Percentiles rank a stretch among this genome's conserved stretches.
Conservation (phyloP, 2,113 vertebrate genomes). For the Protobothrops mucrosquamatus region DNA sequence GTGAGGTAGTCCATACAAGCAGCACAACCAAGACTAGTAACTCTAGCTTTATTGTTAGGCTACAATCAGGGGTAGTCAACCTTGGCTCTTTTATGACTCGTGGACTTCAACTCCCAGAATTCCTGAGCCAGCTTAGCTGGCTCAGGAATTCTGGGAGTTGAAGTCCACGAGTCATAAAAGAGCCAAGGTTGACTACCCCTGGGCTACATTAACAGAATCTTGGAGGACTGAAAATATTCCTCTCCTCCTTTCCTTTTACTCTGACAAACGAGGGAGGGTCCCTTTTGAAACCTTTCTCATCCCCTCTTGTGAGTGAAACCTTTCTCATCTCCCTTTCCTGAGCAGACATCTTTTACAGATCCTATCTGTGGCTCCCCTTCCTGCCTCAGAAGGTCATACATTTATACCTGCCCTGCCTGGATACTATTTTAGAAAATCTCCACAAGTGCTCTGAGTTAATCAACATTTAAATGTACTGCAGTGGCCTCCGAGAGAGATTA, state of each 20-base stretch:
- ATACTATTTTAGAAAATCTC: no score
- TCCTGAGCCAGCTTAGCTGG: no score
- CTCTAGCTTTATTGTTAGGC: neutral
- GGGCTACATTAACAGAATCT: neutral
- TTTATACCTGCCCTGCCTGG: neutral
- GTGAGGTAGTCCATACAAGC: neutral
- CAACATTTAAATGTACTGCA: neutral
- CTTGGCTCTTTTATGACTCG: no score
- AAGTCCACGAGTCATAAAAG: no score
- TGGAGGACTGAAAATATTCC: neutral
- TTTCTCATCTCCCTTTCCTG: neutral
- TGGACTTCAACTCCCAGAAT: no score
- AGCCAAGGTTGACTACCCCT: no score
- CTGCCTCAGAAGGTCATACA: neutral
- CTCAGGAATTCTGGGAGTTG: no score
- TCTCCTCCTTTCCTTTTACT: neutral
- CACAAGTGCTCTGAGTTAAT: neutral
- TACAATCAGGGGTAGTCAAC: neutral
- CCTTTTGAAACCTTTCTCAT: neutral
- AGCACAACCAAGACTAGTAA: neutral
- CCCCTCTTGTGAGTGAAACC: neutral
- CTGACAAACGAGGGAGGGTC: neutral
- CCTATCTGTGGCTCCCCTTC: neutral
- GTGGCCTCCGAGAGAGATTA: neutral
- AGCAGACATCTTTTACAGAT: neutral